A percentile compares a stretch with the other conserved stretches of the same genome.
These are phyloP conservation scores for Syritta pipiens DNA, from an alignment of 2,888 invertebrate genomes.

Conservation along the genomic window DNA sequence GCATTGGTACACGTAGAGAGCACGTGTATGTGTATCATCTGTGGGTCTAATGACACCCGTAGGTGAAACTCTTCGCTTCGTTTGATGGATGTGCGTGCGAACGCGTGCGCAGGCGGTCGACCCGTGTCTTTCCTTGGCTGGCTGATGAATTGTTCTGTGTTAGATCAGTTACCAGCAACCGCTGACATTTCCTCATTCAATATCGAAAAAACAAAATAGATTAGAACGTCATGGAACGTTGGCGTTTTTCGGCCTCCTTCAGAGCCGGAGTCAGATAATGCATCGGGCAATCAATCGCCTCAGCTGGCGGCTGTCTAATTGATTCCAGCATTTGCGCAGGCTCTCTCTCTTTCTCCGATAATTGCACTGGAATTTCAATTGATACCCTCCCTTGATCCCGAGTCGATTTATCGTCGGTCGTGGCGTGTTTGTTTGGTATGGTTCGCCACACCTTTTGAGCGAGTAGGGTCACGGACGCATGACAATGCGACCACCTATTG, in stretches of 20 bases:
- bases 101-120: conserved; percentile 32
- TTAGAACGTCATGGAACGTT: conserved; percentile 31
- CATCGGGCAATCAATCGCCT: conserved; percentile 41
- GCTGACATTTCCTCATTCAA: conserved; percentile 20
- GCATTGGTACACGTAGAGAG: neutral
- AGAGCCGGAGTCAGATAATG: conserved; percentile 18
- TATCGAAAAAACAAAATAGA: conserved; percentile 45
- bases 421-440: conserved; percentile 29
- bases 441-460: conserved; percentile 37
- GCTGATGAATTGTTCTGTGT: conserved; percentile 42
- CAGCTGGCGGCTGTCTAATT: conserved; percentile 23
- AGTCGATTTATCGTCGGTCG: neutral
- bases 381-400: neutral
- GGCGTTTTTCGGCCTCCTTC: conserved; percentile 29
- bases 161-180: conserved; percentile 32
- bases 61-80: conserved; percentile 50
- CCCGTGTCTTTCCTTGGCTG: conserved; percentile 31
- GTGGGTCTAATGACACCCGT: conserved; percentile 13
- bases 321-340: conserved; percentile 34
- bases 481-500: conserved; percentile 57
- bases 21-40: neutral
- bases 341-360: conserved; percentile 41
- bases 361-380: conserved; percentile 56
- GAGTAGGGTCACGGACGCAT: conserved; percentile 28
- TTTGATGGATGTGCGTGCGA: conserved; percentile 51